A percentile compares a stretch with the other conserved stretches of the same genome.
These are phyloP conservation scores for Actenoides hombroni DNA, from an alignment of 2,113 vertebrate species.

Conservation along the genomic window DNA sequence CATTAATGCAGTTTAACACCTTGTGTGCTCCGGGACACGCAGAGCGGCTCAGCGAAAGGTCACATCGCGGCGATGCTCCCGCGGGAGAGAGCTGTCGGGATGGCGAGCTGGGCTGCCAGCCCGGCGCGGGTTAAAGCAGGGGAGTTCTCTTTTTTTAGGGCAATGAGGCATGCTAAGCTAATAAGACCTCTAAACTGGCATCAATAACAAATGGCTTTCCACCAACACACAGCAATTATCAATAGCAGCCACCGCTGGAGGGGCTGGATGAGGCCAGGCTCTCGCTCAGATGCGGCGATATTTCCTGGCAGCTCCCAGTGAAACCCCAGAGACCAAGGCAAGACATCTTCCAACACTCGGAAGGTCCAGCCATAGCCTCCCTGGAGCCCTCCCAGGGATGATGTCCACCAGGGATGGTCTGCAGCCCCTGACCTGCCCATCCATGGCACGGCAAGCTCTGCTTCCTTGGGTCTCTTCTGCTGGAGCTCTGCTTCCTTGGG, in stretches of 20 bases:
- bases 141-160: background rate
- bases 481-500: too few relatives aligned
- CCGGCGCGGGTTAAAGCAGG: rapidly evolving
- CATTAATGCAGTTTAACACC: background rate
- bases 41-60: background rate
- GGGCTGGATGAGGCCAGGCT: background rate
- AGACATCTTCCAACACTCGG: background rate
- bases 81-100: background rate
- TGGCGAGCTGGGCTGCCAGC: background rate
- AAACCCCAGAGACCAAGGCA: background rate
- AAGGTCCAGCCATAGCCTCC: rapidly evolving
- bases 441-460: rapidly evolving
- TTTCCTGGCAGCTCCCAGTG: background rate
- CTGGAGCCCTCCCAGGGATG: background rate
- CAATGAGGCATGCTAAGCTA: background rate
- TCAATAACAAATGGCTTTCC: background rate
- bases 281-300: rapidly evolving
- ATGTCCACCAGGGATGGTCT: background rate
- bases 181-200: background rate
- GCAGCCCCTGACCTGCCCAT: background rate
- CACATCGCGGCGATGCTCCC: rapidly evolving
- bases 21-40: background rate
- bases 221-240: background rate
- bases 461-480: background rate
- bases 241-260: background rate